Evolutionary conservation across 2,113 vertebrate genomes (phyloP).

Genomic region (Myotis davidii): DNA sequence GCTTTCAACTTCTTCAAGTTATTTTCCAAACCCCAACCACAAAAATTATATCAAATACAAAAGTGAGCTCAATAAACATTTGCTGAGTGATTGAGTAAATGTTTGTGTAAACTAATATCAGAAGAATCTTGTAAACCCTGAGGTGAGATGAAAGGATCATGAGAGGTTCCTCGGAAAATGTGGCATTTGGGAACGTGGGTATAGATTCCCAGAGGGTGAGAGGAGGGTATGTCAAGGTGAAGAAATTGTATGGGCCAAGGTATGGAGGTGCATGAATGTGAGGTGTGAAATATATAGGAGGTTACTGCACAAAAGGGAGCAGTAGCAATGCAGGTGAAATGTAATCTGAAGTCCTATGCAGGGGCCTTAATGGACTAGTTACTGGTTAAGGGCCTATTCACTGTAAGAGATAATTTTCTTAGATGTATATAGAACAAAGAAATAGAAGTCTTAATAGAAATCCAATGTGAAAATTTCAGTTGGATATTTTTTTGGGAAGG

Average conservation of each 20-base stretch:
- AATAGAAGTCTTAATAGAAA: not conserved
- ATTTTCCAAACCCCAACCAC: not conserved
- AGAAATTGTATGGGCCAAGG: not conserved
- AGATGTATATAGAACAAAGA: not conserved
- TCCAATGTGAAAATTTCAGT: not conserved
- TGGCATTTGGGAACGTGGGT: not conserved
- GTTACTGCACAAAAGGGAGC: not conserved
- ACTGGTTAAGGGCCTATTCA: not conserved
- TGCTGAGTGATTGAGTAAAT: not conserved
- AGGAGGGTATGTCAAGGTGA: not conserved
- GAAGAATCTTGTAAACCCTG: not conserved
- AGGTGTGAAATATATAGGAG: not conserved
- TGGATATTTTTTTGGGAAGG: not conserved
- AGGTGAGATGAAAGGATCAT: not conserved
- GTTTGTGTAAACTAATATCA: not conserved
- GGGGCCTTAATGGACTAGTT: not conserved
- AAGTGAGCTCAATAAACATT: not conserved
- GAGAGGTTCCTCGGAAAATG: not conserved
- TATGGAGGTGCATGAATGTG: no score
- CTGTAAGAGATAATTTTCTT: not conserved
- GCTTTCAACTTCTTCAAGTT: not conserved
- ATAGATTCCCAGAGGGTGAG: not conserved
- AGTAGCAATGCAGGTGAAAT: not conserved
- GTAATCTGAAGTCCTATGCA: not conserved
- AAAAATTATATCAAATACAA: not conserved